Evolutionary conservation across 2,888 invertebrate genomes (phyloP).

Genomic region (Amphipoea oculea): DNA sequence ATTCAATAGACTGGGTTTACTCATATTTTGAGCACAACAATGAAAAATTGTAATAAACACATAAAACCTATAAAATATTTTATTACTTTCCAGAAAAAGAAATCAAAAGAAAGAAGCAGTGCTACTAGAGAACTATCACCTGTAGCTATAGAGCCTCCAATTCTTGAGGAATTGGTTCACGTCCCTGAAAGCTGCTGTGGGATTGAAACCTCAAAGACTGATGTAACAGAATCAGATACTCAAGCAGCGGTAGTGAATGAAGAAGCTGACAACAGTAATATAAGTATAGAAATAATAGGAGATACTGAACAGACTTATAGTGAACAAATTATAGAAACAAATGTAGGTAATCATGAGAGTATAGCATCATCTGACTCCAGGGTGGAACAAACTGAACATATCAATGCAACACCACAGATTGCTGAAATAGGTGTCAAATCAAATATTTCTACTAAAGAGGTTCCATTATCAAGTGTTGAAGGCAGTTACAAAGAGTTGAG

Average conservation of each 20-base stretch:
- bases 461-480: slow-evolving; percentile 23
- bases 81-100: slow-evolving; percentile 80
- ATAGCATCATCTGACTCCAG: slow-evolving; percentile 7
- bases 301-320: slow-evolving; percentile 19
- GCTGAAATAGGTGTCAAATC: background rate
- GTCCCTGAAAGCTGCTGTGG: slow-evolving; percentile 15
- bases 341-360: slow-evolving; percentile 10
- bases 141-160: slow-evolving; percentile 21
- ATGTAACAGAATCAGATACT: slow-evolving; percentile 19
- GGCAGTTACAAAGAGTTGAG: slow-evolving; percentile 69
- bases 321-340: slow-evolving; percentile 30
- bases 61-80: background rate
- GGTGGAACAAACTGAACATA: slow-evolving; percentile 19
- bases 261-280: slow-evolving; percentile 26
- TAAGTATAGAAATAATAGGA: slow-evolving; percentile 38
- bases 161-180: slow-evolving; percentile 44
- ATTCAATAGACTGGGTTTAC: background rate
- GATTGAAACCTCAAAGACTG: slow-evolving; percentile 26
- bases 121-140: slow-evolving; percentile 32
- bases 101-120: slow-evolving; percentile 71
- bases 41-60: background rate
- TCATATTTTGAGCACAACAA: background rate
- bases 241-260: slow-evolving; percentile 15
- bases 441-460: slow-evolving; percentile 5
- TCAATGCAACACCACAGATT: slow-evolving; percentile 12